phyloP scores from a whole-genome alignment of 2,797 vertebrate genomes.

The Rhincodon typus region DNA sequence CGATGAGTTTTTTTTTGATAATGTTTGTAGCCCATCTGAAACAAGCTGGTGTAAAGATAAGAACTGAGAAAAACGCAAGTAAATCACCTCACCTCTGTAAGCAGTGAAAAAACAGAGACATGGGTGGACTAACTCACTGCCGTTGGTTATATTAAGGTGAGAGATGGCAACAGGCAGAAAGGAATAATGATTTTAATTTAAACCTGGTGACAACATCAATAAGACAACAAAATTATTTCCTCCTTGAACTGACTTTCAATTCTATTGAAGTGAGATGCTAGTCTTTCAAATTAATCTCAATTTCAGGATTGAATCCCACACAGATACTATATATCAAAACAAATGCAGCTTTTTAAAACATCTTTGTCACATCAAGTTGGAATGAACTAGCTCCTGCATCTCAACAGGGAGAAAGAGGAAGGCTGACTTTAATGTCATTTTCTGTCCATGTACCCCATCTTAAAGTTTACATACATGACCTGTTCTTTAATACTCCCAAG shows the following conservation, averaged over 20 bases:
- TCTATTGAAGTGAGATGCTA: background rate
- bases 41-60: background rate
- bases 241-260: background rate
- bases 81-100: background rate
- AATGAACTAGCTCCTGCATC: too few species aligned
- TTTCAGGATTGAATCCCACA: background rate
- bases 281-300: background rate
- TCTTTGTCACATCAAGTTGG: background rate
- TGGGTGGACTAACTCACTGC: too few species aligned
- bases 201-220: background rate
- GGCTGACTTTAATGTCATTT: slow-evolving; percentile 10
- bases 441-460: background rate
- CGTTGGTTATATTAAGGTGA: background rate
- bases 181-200: background rate
- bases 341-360: background rate
- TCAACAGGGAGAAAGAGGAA: background rate
- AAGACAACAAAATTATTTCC: background rate
- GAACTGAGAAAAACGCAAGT: background rate
- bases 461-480: background rate
- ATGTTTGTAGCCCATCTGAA: background rate
- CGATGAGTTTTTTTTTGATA: background rate
- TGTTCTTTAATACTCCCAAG: too few species aligned
- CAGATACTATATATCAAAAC: slow-evolving; percentile 8
- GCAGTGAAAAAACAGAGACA: background rate
- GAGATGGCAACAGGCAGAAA: background rate